Percentiles rank a stretch among this genome's conserved stretches.
These are phyloP conservation scores for Dicyrtoma fusca DNA, from an alignment of 2,888 invertebrate genomes.

Conservation along the genomic window DNA sequence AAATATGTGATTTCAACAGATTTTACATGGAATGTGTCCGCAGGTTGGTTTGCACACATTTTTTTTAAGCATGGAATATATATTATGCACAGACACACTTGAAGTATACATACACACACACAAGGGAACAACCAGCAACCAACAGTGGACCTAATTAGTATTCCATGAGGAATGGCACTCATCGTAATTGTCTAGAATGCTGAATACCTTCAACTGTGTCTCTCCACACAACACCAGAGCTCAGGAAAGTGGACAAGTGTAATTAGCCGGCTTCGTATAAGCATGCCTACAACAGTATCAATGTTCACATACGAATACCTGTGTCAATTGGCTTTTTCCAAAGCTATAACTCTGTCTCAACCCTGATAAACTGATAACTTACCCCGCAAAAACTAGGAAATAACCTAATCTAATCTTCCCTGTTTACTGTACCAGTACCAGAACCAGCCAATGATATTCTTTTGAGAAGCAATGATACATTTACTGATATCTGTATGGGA, in stretches of 20 bases:
- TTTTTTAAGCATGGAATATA: neutral
- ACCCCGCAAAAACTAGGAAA: too few relatives aligned
- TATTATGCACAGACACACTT: neutral
- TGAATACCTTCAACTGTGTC: constrained; percentile 33
- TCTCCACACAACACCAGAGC: neutral
- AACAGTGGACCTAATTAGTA: constrained; percentile 40
- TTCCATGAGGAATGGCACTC: constrained; percentile 42
- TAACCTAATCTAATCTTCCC: too few relatives aligned
- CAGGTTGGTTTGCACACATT: neutral
- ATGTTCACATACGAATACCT: too few relatives aligned
- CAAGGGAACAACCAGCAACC: too few relatives aligned
- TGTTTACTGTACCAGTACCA: too few relatives aligned
- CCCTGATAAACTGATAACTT: too few relatives aligned
- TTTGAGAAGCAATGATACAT: too few relatives aligned
- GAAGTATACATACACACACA: too few relatives aligned
- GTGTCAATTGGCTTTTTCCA: too few relatives aligned
- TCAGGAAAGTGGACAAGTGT: neutral
- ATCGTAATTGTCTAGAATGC: constrained; percentile 40
- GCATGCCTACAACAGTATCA: constrained; percentile 7
- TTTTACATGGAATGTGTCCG: neutral
- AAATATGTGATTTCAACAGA: constrained; percentile 27
- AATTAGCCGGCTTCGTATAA: constrained; percentile 20
- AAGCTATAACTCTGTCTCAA: too few relatives aligned
- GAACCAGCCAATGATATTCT: too few relatives aligned
- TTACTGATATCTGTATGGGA: too few relatives aligned